Percentiles rank a stretch among this genome's conserved stretches.
These are phyloP conservation scores for Vicugna pacos DNA, from an alignment of 2,113 vertebrate genomes.

Conservation along the genomic window DNA sequence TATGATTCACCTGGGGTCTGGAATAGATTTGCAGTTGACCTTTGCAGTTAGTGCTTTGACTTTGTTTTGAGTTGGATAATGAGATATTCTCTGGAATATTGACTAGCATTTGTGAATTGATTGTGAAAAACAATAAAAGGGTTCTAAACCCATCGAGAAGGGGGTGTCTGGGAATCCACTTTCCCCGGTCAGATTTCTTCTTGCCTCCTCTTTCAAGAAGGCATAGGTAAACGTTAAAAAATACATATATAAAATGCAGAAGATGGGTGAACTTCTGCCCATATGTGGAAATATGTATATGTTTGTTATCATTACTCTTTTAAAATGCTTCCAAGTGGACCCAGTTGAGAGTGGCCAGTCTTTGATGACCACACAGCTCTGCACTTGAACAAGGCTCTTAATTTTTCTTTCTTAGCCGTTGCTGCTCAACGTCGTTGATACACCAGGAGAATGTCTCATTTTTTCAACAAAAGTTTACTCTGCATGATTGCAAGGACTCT, in stretches of 20 bases:
- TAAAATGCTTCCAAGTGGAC: not conserved
- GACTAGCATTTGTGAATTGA: not conserved
- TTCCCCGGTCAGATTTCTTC: not conserved
- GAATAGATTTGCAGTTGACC: not conserved
- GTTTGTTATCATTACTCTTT: not conserved
- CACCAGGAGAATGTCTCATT: not conserved
- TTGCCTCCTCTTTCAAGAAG: not conserved
- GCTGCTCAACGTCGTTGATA: not conserved
- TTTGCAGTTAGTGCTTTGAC: not conserved
- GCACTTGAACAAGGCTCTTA: not conserved
- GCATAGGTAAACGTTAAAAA: not conserved
- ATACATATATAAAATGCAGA: not conserved
- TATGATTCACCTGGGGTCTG: not conserved
- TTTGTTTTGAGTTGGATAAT: not conserved
- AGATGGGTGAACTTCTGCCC: not conserved
- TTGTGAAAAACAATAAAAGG: not conserved
- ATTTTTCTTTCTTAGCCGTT: slow-evolving; percentile 40
- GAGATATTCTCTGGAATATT: not conserved
- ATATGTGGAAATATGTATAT: not conserved
- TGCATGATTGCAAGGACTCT: not conserved
- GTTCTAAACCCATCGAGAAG: not conserved
- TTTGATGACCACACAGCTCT: not conserved
- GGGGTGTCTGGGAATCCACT: not conserved
- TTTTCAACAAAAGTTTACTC: not conserved
- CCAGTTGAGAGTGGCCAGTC: not conserved